A percentile compares a stretch with the other conserved stretches of the same genome.
Evolutionary conservation across 2,797 vertebrate genomes (phyloP).

Genomic region (Coregonus ussuriensis): DNA sequence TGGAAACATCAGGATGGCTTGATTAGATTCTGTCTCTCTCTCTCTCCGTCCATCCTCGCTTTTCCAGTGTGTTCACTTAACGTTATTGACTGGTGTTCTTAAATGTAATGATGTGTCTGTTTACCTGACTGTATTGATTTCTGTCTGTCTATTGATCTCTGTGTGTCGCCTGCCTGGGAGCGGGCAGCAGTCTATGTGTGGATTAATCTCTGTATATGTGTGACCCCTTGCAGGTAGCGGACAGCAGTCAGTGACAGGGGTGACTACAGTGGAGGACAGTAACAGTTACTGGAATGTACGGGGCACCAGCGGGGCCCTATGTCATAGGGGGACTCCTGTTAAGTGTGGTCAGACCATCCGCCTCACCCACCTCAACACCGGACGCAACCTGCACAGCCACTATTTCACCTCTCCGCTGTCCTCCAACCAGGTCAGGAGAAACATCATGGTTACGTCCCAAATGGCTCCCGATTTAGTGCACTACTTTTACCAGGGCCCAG

Average conservation of each 20-base stretch:
- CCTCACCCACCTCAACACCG: constrained; percentile 93
- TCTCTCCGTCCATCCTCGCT: no score
- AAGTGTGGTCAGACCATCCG: constrained; percentile 90
- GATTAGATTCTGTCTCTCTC: no score
- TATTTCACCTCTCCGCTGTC: constrained; percentile 93
- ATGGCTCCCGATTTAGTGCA: not conserved
- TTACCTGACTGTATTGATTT: not conserved
- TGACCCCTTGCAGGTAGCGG: constrained; percentile 82
- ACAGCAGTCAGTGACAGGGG: constrained; percentile 96
- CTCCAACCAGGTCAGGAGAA: constrained; percentile 87
- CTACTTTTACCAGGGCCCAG: not conserved
- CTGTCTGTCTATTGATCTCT: no score
- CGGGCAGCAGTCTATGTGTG: not conserved
- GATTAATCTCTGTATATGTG: no score
- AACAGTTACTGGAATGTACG: constrained; percentile 95
- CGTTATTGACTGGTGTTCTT: no score
- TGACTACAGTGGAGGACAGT: constrained; percentile 88
- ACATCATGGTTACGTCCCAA: not conserved
- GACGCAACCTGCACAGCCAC: constrained; percentile 96
- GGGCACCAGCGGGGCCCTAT: constrained; percentile 77
- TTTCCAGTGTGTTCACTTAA: no score
- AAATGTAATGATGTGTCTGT: no score
- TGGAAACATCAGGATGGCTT: no score
- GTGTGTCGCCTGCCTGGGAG: no score
- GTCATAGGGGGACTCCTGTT: constrained; percentile 84